Evolutionary conservation across 2,888 invertebrate species (phyloP).

Genomic region (Ennomos erosarius): DNA sequence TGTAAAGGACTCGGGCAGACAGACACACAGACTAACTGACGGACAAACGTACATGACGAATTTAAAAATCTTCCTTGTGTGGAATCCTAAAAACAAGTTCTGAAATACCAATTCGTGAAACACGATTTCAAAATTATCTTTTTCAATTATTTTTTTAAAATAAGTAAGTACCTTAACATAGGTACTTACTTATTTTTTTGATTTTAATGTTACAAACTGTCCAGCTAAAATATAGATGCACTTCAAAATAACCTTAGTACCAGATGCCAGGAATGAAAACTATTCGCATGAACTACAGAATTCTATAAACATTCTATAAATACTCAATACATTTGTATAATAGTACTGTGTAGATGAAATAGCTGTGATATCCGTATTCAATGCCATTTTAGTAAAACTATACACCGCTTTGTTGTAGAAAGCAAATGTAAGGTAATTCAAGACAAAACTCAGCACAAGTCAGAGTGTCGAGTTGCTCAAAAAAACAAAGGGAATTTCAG

Average conservation of each 20-base stretch:
- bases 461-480: slow-evolving; percentile 49
- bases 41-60: no score
- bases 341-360: no score
- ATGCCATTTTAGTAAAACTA: not conserved
- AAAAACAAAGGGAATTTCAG: slow-evolving; percentile 48
- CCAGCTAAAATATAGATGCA: slow-evolving; percentile 3
- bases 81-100: no score
- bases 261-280: slow-evolving; percentile 20
- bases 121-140: no score
- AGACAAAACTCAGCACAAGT: slow-evolving; percentile 30
- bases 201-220: not conserved
- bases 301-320: not conserved
- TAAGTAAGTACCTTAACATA: no score
- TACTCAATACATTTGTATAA: no score
- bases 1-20: no score
- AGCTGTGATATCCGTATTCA: not conserved
- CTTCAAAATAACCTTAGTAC: slow-evolving; percentile 13
- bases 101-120: no score
- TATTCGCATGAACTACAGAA: not conserved
- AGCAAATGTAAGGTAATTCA: slow-evolving; percentile 16
- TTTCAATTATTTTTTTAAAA: no score
- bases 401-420: slow-evolving; percentile 2
- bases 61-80: no score
- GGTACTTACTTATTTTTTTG: no score
- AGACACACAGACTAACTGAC: no score